Evolutionary conservation across 1,140 invertebrate genomes (phyloP).

Genomic region (Campoletis sonorensis): DNA sequence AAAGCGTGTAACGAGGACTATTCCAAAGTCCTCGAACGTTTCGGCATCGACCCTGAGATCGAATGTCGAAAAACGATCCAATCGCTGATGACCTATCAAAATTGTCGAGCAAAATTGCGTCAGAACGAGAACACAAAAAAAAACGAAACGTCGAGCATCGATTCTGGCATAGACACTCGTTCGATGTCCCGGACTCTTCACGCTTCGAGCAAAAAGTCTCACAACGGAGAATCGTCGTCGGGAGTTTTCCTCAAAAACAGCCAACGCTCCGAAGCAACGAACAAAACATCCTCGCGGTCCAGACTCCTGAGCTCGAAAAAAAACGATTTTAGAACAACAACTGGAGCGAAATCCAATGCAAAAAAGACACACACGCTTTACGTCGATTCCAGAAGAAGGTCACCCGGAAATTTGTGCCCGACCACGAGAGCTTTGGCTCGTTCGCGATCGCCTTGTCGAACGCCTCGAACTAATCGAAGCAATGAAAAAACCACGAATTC

Average conservation of each 20-base stretch:
- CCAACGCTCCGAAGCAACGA: neutral
- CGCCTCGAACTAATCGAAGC: neutral
- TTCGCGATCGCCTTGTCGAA: neutral
- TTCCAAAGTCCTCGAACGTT: constrained; percentile 42
- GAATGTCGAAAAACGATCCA: constrained; percentile 59
- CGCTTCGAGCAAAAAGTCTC: neutral
- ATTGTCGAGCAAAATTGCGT: constrained; percentile 52
- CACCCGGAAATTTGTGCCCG: neutral
- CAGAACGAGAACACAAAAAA: neutral
- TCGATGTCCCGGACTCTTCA: constrained; percentile 4
- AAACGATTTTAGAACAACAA: neutral
- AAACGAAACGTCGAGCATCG: neutral
- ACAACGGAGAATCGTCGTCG: neutral
- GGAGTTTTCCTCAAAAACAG: no score
- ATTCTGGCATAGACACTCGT: constrained; percentile 23
- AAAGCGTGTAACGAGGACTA: constrained; percentile 41
- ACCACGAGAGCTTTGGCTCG: neutral
- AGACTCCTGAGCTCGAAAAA: neutral
- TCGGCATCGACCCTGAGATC: constrained; percentile 42
- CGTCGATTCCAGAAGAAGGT: neutral
- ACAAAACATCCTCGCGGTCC: neutral
- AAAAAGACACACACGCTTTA: neutral
- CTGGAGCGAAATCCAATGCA: no score
- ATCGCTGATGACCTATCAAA: constrained; percentile 58
- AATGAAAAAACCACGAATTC: neutral